Evolutionary conservation across 2,113 vertebrate species (phyloP), one percentile per base, ranked within the genome.

Genomic region (Columbina picui): DNA sequence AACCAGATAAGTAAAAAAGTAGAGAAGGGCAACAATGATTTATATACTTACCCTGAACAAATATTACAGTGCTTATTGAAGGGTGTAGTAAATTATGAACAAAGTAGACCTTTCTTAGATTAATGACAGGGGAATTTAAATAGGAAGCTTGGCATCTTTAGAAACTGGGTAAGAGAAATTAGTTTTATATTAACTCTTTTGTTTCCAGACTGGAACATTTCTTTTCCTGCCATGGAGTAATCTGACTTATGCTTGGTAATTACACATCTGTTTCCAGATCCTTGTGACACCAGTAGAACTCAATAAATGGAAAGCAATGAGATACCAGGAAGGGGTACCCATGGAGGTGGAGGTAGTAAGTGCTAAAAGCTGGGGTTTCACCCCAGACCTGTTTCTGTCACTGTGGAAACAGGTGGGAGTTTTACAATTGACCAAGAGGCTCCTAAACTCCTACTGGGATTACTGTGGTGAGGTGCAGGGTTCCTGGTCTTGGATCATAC

Each of bases 51-150:
- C 70, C 79, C 73, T 73, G 87, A 63, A 74, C 84, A 96, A 97
- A 95, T 53, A 74, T 77, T 93, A 84, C 74, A 94, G 91, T 67
- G 73, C 86, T 97, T 82, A 88, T 84, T 86, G 88, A 96, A 95
- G 84, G 81, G 64, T 69, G 38, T 38, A 85, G 49, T 74, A 86
- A 96, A 96, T 91, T 73, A 95, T 84, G 93, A 95, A 96, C 67
- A 95, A 91, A 96, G 80, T 43, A 89, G 36, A 76, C n/a, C 23
- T 65, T 69, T 79, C 91, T 93, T 92, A 57, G 73, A 97, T 91
- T 90, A 92, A 93, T 83, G 84, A 71, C 65, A 93, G 55, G 43
- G 19, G 14, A 38, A 68, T 89, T 84, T 60, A 64, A 52, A 32
- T 10, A 47, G 69, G 86, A 94, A 93, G 81, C 71, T 36, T 84